phyloP scores from a whole-genome alignment of 2,797 vertebrate species.

The Sebastiscus albofasciatus region DNA sequence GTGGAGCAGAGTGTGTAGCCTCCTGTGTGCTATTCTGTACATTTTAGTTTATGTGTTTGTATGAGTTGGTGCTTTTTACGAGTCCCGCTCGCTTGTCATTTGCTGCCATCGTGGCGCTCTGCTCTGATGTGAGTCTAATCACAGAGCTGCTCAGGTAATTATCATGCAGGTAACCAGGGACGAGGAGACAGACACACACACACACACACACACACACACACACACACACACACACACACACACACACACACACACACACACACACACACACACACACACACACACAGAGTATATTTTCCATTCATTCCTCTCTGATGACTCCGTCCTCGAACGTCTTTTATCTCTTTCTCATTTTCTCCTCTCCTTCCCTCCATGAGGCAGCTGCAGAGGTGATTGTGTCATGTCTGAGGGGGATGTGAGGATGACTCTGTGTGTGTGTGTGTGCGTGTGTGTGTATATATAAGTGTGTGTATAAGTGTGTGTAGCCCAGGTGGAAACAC shows the following conservation, averaged over 20 bases:
- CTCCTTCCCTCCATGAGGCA: conserved; percentile 19
- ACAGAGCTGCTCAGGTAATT: conserved; percentile 54
- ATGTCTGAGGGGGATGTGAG: conserved; percentile 31
- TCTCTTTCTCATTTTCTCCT: conserved; percentile 25
- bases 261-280: background rate
- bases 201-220: background rate
- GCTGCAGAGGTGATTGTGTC: conserved; percentile 46
- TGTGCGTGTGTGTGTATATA: background rate
- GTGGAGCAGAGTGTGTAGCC: background rate
- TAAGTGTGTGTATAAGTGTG: conserved; percentile 14
- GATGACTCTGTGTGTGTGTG: background rate
- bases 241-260: background rate
- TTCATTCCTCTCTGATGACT: conserved; percentile 39
- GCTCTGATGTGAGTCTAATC: conserved; percentile 46
- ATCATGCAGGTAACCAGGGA: conserved; percentile 40
- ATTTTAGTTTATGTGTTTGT: background rate
- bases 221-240: background rate
- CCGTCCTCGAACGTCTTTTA: conserved; percentile 38
- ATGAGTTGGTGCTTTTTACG: conserved; percentile 27
- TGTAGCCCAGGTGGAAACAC: conserved; percentile 40
- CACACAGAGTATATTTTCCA: background rate
- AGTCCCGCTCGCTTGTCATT: conserved; percentile 34
- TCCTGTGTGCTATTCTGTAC: background rate
- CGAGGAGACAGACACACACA: background rate
- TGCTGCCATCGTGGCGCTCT: conserved; percentile 21